phyloP scores from a whole-genome alignment of 92 coral and sea anemone species.

The Zoanthus gigantus region DNA sequence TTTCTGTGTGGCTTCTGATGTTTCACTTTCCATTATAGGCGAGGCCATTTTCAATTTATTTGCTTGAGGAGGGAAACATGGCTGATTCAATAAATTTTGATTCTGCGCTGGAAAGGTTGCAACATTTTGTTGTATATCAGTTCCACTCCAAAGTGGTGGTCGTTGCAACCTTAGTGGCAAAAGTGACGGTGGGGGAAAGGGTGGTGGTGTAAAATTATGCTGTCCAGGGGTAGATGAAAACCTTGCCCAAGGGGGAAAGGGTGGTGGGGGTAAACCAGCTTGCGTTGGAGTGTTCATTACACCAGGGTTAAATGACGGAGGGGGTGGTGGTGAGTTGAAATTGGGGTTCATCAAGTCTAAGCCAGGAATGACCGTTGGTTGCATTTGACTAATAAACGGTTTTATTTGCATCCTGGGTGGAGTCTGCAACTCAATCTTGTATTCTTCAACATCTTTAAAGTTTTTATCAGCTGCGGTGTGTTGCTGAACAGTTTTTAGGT shows the following conservation, averaged over 20 bases:
- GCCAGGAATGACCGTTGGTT: slow-evolving; percentile 36
- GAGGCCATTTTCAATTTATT: background rate
- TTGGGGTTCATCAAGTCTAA: slow-evolving; percentile 37
- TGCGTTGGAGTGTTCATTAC: slow-evolving; percentile 19
- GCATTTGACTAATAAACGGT: slow-evolving; percentile 12
- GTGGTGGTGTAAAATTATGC: slow-evolving; percentile 27
- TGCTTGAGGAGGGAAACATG: slow-evolving; percentile 2
- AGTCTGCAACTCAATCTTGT: background rate
- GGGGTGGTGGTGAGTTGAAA: slow-evolving; percentile 43
- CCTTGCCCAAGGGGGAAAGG: slow-evolving; percentile 47
- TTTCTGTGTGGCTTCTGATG: background rate
- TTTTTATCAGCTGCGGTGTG: background rate
- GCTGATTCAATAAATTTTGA: slow-evolving; percentile 23
- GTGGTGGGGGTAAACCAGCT: slow-evolving; percentile 24
- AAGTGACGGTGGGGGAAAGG: slow-evolving; percentile 37
- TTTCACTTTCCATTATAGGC: background rate
- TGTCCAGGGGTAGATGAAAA: slow-evolving; percentile 38
- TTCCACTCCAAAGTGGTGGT: slow-evolving; percentile 17
- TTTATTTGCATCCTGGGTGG: background rate
- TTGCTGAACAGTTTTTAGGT: background rate
- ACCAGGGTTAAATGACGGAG: slow-evolving; percentile 16
- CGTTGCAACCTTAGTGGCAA: background rate
- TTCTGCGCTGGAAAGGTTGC: background rate
- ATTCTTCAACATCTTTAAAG: background rate
- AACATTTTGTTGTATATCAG: background rate